Evolutionary conservation across 2,888 invertebrate species (phyloP), one percentile per base, ranked within the genome.

Genomic region (Drosophila algonquin): DNA sequence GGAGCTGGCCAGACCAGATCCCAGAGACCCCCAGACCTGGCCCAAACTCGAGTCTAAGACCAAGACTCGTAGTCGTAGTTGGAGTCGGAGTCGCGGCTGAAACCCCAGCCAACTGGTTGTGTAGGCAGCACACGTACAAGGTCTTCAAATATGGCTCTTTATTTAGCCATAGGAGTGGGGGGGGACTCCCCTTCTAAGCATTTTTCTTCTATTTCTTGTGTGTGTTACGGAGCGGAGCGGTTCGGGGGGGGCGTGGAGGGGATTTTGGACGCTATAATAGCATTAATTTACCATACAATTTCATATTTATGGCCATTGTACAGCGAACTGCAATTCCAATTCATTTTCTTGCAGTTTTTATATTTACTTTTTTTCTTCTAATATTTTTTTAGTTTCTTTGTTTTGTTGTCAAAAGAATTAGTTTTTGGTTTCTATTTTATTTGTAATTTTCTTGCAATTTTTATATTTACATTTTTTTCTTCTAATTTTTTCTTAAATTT

Each of bases 101-200:
- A 32, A 32, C 32, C 32, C 10, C 21, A 24, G 87, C 79, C 79
- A 81, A 85, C 89, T 89, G 88, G 89, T 86, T 89, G 90, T 87
- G 90, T 90, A 90, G 90, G 90, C 90, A 80, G 90, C 79, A 78
- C 90, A 90, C 90, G 90, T 90, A 90, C 87, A 90, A 90, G 90
- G 90, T 81, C 88, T 90, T 90, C 90, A 89, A 85, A 90, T 90
- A 90, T 89, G 89, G 81, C 82, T 85, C 67, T 81, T 85, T 82
- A 74, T 69, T 61, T 72, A 65, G 71, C n/a, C n/a, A n/a, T n/a
- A n/a, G n/a, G n/a, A n/a, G n/a, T n/a, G n/a, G n/a, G n/a, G n/a
- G n/a, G n/a, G n/a, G n/a, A n/a, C n/a, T n/a, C 24, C 24, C 24
- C 81, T 87, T 82, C 88, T 88, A 88, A 88, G 72, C 87, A 73